Evolutionary conservation across 2,888 invertebrate species (phyloP), one percentile per base, ranked within the genome.

Genomic region (Arrhopalites spinosus): DNA sequence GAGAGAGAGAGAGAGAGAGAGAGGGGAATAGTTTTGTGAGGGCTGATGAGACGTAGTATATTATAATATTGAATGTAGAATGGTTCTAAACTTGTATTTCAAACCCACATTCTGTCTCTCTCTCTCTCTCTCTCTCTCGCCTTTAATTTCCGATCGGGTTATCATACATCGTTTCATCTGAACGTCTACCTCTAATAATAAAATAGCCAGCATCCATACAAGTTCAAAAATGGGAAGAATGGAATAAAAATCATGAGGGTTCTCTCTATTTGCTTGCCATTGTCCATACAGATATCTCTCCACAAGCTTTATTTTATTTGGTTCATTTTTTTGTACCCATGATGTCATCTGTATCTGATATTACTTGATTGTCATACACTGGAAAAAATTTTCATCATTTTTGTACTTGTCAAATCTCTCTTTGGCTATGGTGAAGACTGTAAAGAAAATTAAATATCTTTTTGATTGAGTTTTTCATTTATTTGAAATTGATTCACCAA

Each of bases 61-160:
- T n/a, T 2, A 50, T 11, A n/a, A n/a, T 50, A 15, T 50, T n/a
- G 20, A n/a, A 50, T 20, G 20, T 50, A 15, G 20, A 3, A 50
- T 17, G 50, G 15, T 3, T 50, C 20, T 15, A 3, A 15, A n/a
- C 15, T 50, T 2, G 13, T n/a, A 1, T 63, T 30, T 63, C 61
- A 13, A 63, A 17, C n/a, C 15, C 17, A 27, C 17, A 61, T 30
- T 29, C n/a, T 29, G 15, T 15, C 29, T 29, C 30, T 25, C 25
- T 63, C 29, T 30, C 25, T 30, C 27, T 63, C 30, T 29, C 63
- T n/a, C 27, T 30, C 29, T 27, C n/a, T 43, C 27, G n/a, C 70
- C 56, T 70, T 70, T 70, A 50, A 70, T 70, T 70, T 70, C 70
- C 70, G 70, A 70, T 50, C 59, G 2, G 25, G n/a, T 70, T 70